Base-by-base conservation (phyloP, 1,140 invertebrate genomes). In the Euglossa dilemma region DNA sequence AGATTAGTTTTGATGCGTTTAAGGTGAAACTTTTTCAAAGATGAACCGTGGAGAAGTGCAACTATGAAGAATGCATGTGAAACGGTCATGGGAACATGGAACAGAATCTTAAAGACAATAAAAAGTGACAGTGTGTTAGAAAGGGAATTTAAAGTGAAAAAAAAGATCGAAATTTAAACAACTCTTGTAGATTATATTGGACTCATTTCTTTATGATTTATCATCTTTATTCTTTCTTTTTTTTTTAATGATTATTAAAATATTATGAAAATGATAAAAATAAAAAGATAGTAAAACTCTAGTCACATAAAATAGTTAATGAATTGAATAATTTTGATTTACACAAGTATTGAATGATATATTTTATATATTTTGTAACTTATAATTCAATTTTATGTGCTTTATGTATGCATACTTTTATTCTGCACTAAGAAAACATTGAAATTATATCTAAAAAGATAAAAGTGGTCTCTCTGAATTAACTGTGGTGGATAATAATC, bases 81-180 rank as follows among this genome's bases (percentile, higher is more conserved):
- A 82, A 82, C 80, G 52, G 72, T 70, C 72, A 76, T 82, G 72
- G 63, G 80, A 82, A 82, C 80, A 59, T 67, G 52, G 72, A 67
- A 54, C 43, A 67, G 80, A 82, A 76, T 82, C 72, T 47, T 54
- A 82, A 76, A 82, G 52, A 74, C 59, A 82, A 70, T 66, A 69
- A 54, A 59, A 80, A 47, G 36, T 25, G 50, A 73, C 50, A 28
- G 61, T 28, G 52, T 54, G 54, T 76, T 82, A 59, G 72, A 76
- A 82, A 82, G 72, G 63, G 63, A 76, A 52, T 67, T 75, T 75
- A 50, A 52, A 47, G 54, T 20, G n/a, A n/a, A n/a, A n/a, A n/a
- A n/a, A n/a, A n/a, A n/a, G 43, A 61, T 80, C 45, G 18, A 80
- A 80, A 80, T 57, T 69, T 52, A 69, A 54, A 52, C 12, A 43